Percentiles rank a stretch among this genome's conserved stretches.
Conservation (phyloP, 2,888 invertebrate species). For the Nymphalis c-album region DNA sequence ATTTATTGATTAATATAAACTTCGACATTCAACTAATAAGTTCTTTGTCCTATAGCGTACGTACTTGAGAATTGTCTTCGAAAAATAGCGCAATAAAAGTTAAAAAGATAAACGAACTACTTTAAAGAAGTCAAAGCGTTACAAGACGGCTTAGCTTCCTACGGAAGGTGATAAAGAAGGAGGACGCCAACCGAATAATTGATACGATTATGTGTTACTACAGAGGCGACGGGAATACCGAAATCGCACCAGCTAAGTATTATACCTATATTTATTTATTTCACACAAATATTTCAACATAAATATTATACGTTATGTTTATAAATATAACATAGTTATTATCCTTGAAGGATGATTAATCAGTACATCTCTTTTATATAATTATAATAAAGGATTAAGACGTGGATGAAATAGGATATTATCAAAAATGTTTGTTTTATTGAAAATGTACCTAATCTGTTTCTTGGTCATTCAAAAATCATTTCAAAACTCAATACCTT, state of each 20-base stretch:
- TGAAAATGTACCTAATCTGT: too few relatives aligned
- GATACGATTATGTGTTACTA: slow-evolving; percentile 75
- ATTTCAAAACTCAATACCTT: too few relatives aligned
- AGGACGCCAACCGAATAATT: slow-evolving; percentile 77
- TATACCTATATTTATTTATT: neutral
- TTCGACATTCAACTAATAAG: neutral
- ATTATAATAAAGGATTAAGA: too few relatives aligned
- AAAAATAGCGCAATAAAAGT: slow-evolving; percentile 9
- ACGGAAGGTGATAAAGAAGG: slow-evolving; percentile 71
- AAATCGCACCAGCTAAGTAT: slow-evolving; percentile 43
- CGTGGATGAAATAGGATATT: too few relatives aligned
- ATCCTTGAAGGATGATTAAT: too few relatives aligned
- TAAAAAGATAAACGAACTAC: slow-evolving; percentile 26
- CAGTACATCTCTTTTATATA: too few relatives aligned
- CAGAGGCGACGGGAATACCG: slow-evolving; percentile 42
- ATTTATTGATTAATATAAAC: neutral
- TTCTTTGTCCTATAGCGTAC: neutral
- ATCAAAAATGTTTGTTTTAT: too few relatives aligned
- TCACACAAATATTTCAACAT: neutral
- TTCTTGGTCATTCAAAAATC: too few relatives aligned
- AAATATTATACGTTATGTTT: neutral
- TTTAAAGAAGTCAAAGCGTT: slow-evolving; percentile 31
- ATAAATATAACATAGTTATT: too few relatives aligned
- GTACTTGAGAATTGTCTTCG: slow-evolving; percentile 1
- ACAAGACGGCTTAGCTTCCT: slow-evolving; percentile 49